Base-by-base conservation (phyloP, 2,888 invertebrate genomes). In the Agrilus cyanescens region DNA sequence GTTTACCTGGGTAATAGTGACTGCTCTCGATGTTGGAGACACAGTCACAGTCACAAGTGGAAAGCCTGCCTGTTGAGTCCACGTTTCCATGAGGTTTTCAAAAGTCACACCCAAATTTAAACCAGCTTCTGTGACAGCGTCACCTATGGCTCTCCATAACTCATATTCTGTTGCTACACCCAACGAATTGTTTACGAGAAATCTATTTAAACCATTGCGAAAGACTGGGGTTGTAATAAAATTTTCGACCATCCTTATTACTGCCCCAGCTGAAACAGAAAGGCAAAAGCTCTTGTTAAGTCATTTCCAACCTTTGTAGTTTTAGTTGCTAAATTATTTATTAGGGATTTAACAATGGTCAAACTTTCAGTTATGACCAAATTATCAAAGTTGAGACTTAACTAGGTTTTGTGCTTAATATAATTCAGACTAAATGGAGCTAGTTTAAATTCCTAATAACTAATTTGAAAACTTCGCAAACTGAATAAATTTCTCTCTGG, bases 51-150 rank as follows among this genome's bases (percentile, higher is more conserved):
- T 68, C 4, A 80, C 54, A 1, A 80, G 59, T 0, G 80, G 82
- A 54, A 68, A 75, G 4, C 80, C 78, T 29, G 72, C 62, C 54
- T 77, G 74, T 4, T 67, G 65, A 0, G 76, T 74, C 82, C 82
- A 83, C 2, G 71, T 69, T 34, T 69, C 61, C 68, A 82, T 72
- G 51, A 80, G 62, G 2, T 36, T 12, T 36, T 36, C 16, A 2
- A 56, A 7, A 7, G 36, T 7, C 7, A 5, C 4, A 12, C 10
- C 15, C n/a, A 36, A 36, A 12, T 12, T 18, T 16, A 15, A 12
- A 16, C 15, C 12, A 18, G 14, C 7, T 4, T 36, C 33, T n/a
- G 3, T 2, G 2, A 3, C 16, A 16, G 18, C 18, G 12, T 15
- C 18, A 2, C 8, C 15, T 3, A 36, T 6, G 15, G 14, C 18